A percentile compares a stretch with the other conserved stretches of the same genome.
These are phyloP conservation scores for Argyresthia goedartella DNA, from an alignment of 2,888 invertebrate genomes.

Conservation along the genomic window DNA sequence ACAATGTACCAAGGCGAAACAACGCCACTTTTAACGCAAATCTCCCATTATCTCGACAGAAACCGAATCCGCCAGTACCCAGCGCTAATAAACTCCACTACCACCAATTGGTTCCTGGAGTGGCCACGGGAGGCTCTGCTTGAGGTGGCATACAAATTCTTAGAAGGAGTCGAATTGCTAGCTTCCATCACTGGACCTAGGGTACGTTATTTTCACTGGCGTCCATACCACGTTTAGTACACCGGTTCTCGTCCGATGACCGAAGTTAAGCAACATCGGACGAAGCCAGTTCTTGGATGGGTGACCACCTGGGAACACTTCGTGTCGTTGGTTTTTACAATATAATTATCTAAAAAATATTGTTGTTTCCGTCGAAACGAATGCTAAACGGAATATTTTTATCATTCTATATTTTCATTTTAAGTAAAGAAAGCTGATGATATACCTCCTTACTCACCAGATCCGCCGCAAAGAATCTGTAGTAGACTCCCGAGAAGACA, in stretches of 20 bases:
- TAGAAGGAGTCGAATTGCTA: slow-evolving; percentile 79
- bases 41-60: slow-evolving; percentile 34
- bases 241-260: slow-evolving; percentile 16
- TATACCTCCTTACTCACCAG: slow-evolving; percentile 20
- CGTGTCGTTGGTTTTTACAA: too few species aligned
- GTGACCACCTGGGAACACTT: too few species aligned
- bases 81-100: slow-evolving; percentile 87
- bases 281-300: too few species aligned
- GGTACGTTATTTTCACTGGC: slow-evolving; percentile 32
- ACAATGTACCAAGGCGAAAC: too few species aligned
- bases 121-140: slow-evolving; percentile 91
- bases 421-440: too few species aligned
- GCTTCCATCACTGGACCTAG: slow-evolving; percentile 76
- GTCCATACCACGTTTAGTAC: slow-evolving; percentile 19
- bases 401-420: too few species aligned
- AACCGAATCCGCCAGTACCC: slow-evolving; percentile 90
- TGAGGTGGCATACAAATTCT: slow-evolving; percentile 89
- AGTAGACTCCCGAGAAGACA: slow-evolving; percentile 68
- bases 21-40: too few species aligned
- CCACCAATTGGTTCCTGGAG: slow-evolving; percentile 91
- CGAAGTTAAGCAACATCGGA: slow-evolving; percentile 3
- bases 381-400: too few species aligned
- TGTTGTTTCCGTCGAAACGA: too few species aligned
- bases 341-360: too few species aligned
- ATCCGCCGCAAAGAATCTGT: slow-evolving; percentile 51